phyloP scores from a whole-genome alignment of 2,888 invertebrate genomes.

The Neuroscelio doddi region DNA sequence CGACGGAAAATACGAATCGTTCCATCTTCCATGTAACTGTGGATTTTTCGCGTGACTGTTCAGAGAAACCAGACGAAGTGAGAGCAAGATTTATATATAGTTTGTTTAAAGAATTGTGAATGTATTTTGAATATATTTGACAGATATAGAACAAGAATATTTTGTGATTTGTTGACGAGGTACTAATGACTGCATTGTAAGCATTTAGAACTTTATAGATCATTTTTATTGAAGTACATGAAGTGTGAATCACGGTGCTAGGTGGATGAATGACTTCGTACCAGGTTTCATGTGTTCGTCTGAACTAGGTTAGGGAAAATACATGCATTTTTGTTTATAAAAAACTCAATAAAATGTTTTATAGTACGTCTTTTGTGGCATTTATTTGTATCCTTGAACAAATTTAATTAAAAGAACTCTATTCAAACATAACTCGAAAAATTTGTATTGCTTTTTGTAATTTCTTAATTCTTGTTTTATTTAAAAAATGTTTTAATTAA shows the following conservation, averaged over 20 bases:
- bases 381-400: no score
- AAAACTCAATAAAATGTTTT: slow-evolving; percentile 42
- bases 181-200: background rate
- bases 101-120: background rate
- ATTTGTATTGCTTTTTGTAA: no score
- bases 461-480: no score
- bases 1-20: no score
- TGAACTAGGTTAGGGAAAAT: slow-evolving; percentile 39
- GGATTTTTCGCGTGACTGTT: background rate
- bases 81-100: background rate
- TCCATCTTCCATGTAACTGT: background rate
- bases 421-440: no score
- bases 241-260: background rate
- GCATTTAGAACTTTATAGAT: slow-evolving; percentile 3
- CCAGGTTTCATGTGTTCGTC: slow-evolving; percentile 17
- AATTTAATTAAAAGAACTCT: no score
- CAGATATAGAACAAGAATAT: no score
- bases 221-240: background rate
- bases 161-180: background rate
- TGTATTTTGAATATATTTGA: background rate
- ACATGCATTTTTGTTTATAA: slow-evolving; percentile 55
- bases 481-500: no score
- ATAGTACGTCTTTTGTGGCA: no score
- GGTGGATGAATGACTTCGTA: slow-evolving; percentile 18
- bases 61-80: no score